These are phyloP conservation scores for Allygus modestus DNA, from an alignment of 2,888 invertebrate species.

Conservation along the genomic window DNA sequence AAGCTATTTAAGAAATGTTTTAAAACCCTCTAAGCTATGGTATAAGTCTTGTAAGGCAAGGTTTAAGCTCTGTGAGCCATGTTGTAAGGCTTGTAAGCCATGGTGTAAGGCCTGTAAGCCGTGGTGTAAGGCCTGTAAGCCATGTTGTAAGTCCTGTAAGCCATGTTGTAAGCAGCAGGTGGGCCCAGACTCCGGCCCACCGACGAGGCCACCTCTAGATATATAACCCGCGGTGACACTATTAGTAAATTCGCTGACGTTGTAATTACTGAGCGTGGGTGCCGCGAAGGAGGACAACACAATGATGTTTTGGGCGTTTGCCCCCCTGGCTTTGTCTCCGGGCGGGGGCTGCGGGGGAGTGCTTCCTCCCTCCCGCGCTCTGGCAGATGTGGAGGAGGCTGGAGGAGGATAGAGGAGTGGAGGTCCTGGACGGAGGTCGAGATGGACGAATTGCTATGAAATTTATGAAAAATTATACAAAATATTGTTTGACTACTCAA, in stretches of 20 bases:
- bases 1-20: too few species aligned
- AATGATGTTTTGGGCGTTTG: slow-evolving; percentile 53
- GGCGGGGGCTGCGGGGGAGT: slow-evolving; percentile 4
- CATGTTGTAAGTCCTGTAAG: too few species aligned
- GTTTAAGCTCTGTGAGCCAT: too few species aligned
- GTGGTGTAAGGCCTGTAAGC: too few species aligned
- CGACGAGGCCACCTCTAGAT: neutral
- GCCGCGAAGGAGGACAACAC: slow-evolving; percentile 50
- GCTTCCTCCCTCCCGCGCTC: slow-evolving; percentile 1
- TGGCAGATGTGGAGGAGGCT: neutral
- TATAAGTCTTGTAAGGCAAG: too few species aligned
- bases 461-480: too few species aligned
- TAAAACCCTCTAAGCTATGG: too few species aligned
- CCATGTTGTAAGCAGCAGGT: too few species aligned
- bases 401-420: too few species aligned
- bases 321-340: slow-evolving; percentile 21
- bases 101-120: too few species aligned
- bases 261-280: slow-evolving; percentile 37
- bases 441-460: neutral
- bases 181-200: neutral
- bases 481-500: too few species aligned
- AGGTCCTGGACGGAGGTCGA: neutral
- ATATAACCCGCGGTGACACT: slow-evolving; percentile 34
- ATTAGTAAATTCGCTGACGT: slow-evolving; percentile 57
- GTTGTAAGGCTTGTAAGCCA: too few species aligned